phyloP scores from a whole-genome alignment of 2,888 invertebrate genomes.

The Catocala fraxini region DNA sequence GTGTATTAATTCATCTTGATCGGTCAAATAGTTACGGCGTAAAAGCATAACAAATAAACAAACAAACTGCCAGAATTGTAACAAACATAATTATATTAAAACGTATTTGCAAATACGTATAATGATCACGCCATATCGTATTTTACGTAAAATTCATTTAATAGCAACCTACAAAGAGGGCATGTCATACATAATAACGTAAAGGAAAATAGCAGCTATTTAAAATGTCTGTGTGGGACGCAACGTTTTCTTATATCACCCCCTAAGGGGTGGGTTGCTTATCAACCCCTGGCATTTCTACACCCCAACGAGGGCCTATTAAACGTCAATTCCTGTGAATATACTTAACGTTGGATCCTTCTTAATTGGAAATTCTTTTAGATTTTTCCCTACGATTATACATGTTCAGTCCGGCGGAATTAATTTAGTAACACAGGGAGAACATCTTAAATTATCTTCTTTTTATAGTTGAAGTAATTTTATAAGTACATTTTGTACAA shows the following conservation, averaged over 20 bases:
- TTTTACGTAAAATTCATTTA: no score
- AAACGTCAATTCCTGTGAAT: slow-evolving; percentile 40
- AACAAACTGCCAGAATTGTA: no score
- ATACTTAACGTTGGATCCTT: slow-evolving; percentile 24
- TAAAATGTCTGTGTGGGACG: slow-evolving; percentile 15
- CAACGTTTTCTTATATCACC: slow-evolving; percentile 21
- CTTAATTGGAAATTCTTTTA: slow-evolving; percentile 44
- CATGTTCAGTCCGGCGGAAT: slow-evolving; percentile 13
- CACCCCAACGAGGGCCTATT: slow-evolving; percentile 26
- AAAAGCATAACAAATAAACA: no score
- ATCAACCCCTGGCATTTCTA: slow-evolving; percentile 18
- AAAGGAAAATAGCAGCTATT: slow-evolving; percentile 9
- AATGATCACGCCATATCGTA: no score
- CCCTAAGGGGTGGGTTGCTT: slow-evolving; percentile 2
- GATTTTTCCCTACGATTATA: slow-evolving; percentile 15
- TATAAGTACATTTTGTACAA: not conserved
- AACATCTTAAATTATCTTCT: slow-evolving; percentile 5
- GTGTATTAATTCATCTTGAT: no score
- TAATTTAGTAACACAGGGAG: slow-evolving; percentile 7
- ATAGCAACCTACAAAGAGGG: not conserved
- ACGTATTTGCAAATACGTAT: no score
- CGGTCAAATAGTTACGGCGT: no score
- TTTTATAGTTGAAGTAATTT: not conserved
- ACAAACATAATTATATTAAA: no score
- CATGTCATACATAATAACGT: slow-evolving; percentile 3